Evolutionary conservation across 2,113 vertebrate species (phyloP), one percentile per base, ranked within the genome.

Genomic region (Hydrolagus affinis): DNA sequence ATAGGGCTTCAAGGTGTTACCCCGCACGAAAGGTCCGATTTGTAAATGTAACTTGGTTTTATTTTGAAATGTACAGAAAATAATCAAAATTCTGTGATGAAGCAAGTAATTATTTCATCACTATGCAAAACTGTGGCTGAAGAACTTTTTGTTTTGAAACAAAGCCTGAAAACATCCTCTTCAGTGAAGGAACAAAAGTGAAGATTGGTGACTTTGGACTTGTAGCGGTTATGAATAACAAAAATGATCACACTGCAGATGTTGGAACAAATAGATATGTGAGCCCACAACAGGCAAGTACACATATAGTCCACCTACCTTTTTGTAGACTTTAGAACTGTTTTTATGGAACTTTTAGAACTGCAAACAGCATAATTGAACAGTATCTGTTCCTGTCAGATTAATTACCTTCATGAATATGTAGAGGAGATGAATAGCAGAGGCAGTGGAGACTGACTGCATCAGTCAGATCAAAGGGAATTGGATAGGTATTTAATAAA

Each of bases 151-250:
- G 23, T 83, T 23, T 44, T 44, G 10, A 59, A 32, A 56, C 64
- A 83, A 28, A 83, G 78, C 78, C 78, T 21, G 78, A 23, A 3
- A 83, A 83, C 23, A 83, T 83, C 78, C 66, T 83, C 60, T 60
- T 83, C 0, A 32, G 2, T 11, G 25, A 66, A 68, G 7, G 11
- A 21, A 8, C 0, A 3, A 28, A 72, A 7, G 62, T 64, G 32
- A 83, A 83, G 25, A 83, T 83, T 9, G 78, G 78, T 30, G 78
- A 83, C 78, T 83, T 83, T 83, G 78, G 78, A 4, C 78, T 83
- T 10, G 78, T 10, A 30, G 66, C 0, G 19, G 21, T 19, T 10
- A 1, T 68, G 62, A 8, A 68, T 9, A 8, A 83, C 1, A 2
- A 83, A 10, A 19, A 4, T 4, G 0, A 12, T 0, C 78, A 11